A percentile compares a stretch with the other conserved stretches of the same genome.
phyloP scores from a whole-genome alignment of 2,797 vertebrate species.

The Gobio occitaniae region DNA sequence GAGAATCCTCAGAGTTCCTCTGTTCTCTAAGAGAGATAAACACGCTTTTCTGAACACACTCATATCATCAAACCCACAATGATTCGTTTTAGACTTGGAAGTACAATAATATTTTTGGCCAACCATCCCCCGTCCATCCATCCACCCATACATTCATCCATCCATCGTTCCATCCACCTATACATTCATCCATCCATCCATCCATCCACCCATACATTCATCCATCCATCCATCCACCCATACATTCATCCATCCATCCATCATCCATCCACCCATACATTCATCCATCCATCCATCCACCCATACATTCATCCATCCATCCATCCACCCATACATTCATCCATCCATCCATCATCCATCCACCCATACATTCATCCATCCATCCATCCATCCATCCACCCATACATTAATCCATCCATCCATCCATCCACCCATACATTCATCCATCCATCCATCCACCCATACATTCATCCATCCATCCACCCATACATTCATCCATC shows the following conservation, averaged over 20 bases:
- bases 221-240: rapidly evolving
- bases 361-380: no score
- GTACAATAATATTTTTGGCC: not conserved
- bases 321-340: no score
- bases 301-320: no score
- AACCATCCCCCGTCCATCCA: not conserved
- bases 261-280: no score
- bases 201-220: rapidly evolving
- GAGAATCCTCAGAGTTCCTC: not conserved
- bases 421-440: rapidly evolving
- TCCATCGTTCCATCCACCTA: no score
- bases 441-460: rapidly evolving
- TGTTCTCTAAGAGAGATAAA: not conserved
- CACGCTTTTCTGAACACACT: not conserved
- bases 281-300: rapidly evolving
- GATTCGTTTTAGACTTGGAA: not conserved
- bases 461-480: rapidly evolving
- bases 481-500: rapidly evolving
- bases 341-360: rapidly evolving
- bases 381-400: rapidly evolving
- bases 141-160: rapidly evolving
- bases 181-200: rapidly evolving
- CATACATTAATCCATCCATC: not conserved
- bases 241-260: rapidly evolving
- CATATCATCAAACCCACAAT: not conserved